phyloP scores from a whole-genome alignment of 2,888 invertebrate species.

The Zelleria hepariella region DNA sequence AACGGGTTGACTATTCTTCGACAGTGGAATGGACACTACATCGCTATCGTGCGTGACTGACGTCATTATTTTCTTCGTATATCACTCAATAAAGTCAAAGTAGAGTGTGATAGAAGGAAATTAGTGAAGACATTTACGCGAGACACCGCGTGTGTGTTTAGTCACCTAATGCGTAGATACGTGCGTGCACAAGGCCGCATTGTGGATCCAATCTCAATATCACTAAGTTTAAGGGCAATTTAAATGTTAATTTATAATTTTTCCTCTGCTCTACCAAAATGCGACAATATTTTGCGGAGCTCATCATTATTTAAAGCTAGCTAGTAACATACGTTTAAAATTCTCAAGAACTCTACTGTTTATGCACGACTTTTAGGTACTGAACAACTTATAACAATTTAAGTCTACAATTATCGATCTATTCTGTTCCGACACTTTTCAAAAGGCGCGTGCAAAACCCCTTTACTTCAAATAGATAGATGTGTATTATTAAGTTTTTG shows the following conservation, averaged over 20 bases:
- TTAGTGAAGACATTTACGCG: not conserved
- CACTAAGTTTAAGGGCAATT: conserved; percentile 2
- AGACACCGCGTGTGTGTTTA: not conserved
- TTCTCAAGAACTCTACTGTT: too few species aligned
- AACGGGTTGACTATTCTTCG: not conserved
- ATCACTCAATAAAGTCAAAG: not conserved
- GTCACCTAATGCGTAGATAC: not conserved
- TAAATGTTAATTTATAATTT: not conserved
- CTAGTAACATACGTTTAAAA: too few species aligned
- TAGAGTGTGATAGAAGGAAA: not conserved
- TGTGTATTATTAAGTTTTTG: too few species aligned
- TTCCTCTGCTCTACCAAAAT: not conserved
- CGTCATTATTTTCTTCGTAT: not conserved
- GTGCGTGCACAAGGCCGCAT: not conserved
- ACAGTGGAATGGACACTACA: not conserved
- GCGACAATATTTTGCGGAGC: not conserved
- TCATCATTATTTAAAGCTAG: too few species aligned
- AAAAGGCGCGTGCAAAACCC: too few species aligned
- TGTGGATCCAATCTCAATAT: not conserved
- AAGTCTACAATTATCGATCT: too few species aligned
- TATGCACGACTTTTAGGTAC: too few species aligned
- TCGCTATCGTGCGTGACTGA: not conserved
- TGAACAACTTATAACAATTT: too few species aligned
- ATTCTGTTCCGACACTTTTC: too few species aligned
- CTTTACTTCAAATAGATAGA: too few species aligned